A percentile compares a stretch with the other conserved stretches of the same genome.
Conservation (phyloP, 2,797 vertebrate species). For the Periophthalmus magnuspinnatus region DNA sequence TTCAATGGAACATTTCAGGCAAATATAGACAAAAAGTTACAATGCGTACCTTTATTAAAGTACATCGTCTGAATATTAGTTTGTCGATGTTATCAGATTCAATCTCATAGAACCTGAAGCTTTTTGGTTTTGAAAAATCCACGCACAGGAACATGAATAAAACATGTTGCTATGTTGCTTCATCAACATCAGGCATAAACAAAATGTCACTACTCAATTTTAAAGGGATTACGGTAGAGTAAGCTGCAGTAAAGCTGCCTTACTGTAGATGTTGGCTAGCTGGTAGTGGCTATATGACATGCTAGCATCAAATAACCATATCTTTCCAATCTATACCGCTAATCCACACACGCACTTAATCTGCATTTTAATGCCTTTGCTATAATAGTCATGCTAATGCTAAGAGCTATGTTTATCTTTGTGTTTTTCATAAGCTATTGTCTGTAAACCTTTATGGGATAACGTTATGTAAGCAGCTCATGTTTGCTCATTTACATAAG, state of each 20-base stretch:
- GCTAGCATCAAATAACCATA: conserved; percentile 14
- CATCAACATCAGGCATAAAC: conserved; percentile 14
- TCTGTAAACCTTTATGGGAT: conserved; percentile 54
- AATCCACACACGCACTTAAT: conserved; percentile 41
- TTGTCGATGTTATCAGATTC: no score
- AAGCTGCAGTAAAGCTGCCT: no score
- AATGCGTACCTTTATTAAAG: no score
- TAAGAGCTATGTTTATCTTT: conserved; percentile 19
- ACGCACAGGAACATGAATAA: conserved; percentile 1
- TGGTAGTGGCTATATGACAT: conserved; percentile 33
- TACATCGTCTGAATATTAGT: no score
- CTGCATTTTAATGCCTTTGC: conserved; percentile 39
- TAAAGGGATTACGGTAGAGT: conserved; percentile 32
- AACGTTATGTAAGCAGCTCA: conserved; percentile 61
- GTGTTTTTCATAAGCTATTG: conserved; percentile 23
- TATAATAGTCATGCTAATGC: conserved; percentile 11
- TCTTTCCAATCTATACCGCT: conserved; percentile 14
- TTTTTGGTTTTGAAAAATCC: conserved; percentile 2
- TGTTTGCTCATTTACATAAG: conserved; percentile 55
- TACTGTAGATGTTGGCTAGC: conserved; percentile 13
- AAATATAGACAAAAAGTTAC: no score
- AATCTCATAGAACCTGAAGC: background rate
- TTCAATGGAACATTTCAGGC: no score
- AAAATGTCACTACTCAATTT: conserved; percentile 15
- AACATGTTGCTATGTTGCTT: background rate